phyloP scores from a whole-genome alignment of 2,113 vertebrate genomes.

The Paramormyrops kingsleyae region DNA sequence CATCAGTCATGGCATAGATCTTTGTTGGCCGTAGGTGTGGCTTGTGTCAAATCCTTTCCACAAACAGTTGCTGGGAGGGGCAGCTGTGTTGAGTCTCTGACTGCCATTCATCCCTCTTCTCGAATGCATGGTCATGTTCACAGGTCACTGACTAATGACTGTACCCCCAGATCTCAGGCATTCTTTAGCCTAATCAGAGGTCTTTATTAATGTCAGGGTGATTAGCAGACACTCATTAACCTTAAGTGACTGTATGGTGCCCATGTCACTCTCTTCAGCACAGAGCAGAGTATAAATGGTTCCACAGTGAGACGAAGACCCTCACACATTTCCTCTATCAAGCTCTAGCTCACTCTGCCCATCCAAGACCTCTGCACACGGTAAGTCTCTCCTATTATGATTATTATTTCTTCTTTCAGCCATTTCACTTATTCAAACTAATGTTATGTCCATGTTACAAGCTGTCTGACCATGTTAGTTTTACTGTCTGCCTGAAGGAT shows the following conservation, averaged over 20 bases:
- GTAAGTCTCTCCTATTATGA: conserved; percentile 29
- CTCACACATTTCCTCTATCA: conserved; percentile 9
- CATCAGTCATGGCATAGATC: background rate
- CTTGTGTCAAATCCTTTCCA: background rate
- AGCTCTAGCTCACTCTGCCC: conserved; percentile 15
- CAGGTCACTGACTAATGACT: conserved; percentile 32
- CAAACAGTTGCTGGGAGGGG: background rate
- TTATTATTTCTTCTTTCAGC: background rate
- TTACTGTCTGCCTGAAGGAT: background rate
- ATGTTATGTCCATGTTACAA: background rate
- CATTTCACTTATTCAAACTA: background rate
- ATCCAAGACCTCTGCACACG: conserved; percentile 2
- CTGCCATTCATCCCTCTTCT: conserved; percentile 17
- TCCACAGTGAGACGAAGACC: conserved; percentile 17
- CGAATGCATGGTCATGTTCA: conserved; percentile 50
- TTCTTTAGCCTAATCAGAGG: conserved; percentile 17
- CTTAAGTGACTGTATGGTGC: conserved; percentile 51
- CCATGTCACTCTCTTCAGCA: conserved; percentile 45
- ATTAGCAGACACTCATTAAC: conserved; percentile 47
- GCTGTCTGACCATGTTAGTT: background rate
- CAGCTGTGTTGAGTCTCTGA: background rate
- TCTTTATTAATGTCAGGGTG: conserved; percentile 31
- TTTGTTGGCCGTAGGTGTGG: background rate
- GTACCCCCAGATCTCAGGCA: conserved; percentile 10
- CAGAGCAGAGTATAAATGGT: conserved; percentile 43